Base-by-base conservation (phyloP, 2,113 vertebrate genomes). In the Bolborhynchus lineola region DNA sequence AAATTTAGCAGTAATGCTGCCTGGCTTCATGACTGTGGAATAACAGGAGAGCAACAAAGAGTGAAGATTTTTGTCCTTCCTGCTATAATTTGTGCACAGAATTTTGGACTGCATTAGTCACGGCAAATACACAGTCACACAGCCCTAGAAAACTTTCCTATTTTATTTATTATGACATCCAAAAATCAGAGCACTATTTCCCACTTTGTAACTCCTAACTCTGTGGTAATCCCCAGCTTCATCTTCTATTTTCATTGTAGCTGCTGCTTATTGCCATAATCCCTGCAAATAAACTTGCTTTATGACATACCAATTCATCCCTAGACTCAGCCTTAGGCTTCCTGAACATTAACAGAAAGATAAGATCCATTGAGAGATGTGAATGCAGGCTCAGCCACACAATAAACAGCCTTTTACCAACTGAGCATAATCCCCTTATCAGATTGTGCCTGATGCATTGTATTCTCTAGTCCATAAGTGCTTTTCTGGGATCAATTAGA, bases 401-500 rank as follows among this genome's bases (percentile, higher is more conserved):
- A 92, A 50, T 80, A 91, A 91, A 57, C 28, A 89, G 57, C 67
- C 9, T 86, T 93, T 83, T 33, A 85, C 70, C 74, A 85, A 39
- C 52, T 62, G 42, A 60, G 20, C 50, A 75, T 82, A 91, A 50
- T 71, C 41, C 41, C n/a, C 0, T 92, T 96, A 94, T 86, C 86
- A 92, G 88, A 88, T 92, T 57, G 47, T 41, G 15, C 72, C 76
- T 84, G 85, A 46, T 68, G 49, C 35, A 68, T 46, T 76, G 69
- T 82, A 82, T 90, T 84, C 52, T 77, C 25, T 60, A 28, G 37
- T 49, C 70, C 69, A 52, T 33, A 81, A 94, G 65, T 71, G 28
- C 50, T 86, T 93, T 90, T 90, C 76, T 82, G 64, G 57, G 60
- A 64, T 87, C 93, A 93, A 81, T 93, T 92, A 95, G 76, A 82